These are phyloP conservation scores for Oconnorella tubifera DNA, from an alignment of 2,888 invertebrate genomes.

Conservation along the genomic window DNA sequence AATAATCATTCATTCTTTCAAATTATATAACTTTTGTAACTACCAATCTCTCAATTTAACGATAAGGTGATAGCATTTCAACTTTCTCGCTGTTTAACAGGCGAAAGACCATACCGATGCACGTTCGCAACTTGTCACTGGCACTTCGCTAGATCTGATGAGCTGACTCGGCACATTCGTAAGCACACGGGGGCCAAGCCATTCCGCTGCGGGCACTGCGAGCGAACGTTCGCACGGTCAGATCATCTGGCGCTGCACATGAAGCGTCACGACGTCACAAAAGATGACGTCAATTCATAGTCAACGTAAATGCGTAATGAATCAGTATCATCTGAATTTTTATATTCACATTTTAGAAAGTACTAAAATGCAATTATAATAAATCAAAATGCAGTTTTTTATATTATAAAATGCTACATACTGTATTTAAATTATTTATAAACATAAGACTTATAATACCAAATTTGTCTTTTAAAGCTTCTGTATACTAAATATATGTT, in stretches of 20 bases:
- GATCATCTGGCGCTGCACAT: conserved; percentile 64
- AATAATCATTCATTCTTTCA: too few species aligned
- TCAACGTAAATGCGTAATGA: neutral
- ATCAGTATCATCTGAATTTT: neutral
- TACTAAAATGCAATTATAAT: too few species aligned
- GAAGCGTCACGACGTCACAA: conserved; percentile 73
- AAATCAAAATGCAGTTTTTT: too few species aligned
- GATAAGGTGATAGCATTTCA: too few species aligned
- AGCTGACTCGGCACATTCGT: conserved; percentile 62
- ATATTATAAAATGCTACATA: too few species aligned
- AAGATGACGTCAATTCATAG: conserved; percentile 9
- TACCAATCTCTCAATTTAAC: too few species aligned
- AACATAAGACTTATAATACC: too few species aligned
- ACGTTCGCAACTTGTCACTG: conserved; percentile 62
- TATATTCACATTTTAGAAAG: neutral
- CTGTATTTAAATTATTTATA: too few species aligned
- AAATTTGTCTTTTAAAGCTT: too few species aligned
- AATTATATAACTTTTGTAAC: too few species aligned
- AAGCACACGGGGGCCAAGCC: conserved; percentile 65
- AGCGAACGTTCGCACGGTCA: conserved; percentile 62
- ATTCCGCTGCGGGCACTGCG: conserved; percentile 62
- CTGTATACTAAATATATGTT: too few species aligned
- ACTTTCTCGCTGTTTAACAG: too few species aligned
- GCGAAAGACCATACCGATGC: conserved; percentile 63
- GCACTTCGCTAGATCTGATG: conserved; percentile 63